Base-by-base conservation (phyloP, 2,888 invertebrate genomes). In the Tipula unca region DNA sequence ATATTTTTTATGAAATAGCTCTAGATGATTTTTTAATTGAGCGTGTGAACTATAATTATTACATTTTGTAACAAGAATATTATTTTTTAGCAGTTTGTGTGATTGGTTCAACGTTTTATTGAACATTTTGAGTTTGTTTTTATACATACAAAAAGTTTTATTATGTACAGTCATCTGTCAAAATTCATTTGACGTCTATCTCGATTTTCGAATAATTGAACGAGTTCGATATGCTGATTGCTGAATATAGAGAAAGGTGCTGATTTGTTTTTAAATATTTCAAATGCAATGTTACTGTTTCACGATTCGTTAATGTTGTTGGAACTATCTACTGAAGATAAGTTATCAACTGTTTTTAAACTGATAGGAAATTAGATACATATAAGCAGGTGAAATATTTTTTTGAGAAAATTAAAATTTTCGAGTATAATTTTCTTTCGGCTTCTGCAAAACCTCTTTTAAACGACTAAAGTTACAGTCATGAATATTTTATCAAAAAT, bases 1-100 rank as follows among this genome's bases (percentile, higher is more conserved):
- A 89, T 93, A 96, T 20, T 32, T 84, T 84, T 84, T 35, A 25
- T 84, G 35, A 84, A 13, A 36, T 84, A 84, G 20, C 20, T 35
- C 36, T 8, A 84, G 5, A 83, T 29, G 14, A 32, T 83, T 35
- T 83, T 83, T 83, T 83, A 83, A 32, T 32, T 35, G 29, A 32
- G 83, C 32, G 17, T 83, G 32, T 17, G 83, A 83, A 83, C 32
- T 83, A n/a, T 83, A 83, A 83, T 32, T 69, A 25, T 69, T 69
- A 69, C 25, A 10, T 69, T 25, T 69, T 25, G 25, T 25, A 69
- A 69, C 25, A 10, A 25, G 6, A 69, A 3, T 0, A 69, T 69
- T 69, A 25, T 25, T 25, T 69, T 69, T 69, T 8, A 69, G 10
- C 0, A 69, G 10, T 25, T 69, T 69, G 1, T 20, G 2, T 6